Base-by-base conservation (phyloP, 2,888 invertebrate species). In the Portevinia maculata region DNA sequence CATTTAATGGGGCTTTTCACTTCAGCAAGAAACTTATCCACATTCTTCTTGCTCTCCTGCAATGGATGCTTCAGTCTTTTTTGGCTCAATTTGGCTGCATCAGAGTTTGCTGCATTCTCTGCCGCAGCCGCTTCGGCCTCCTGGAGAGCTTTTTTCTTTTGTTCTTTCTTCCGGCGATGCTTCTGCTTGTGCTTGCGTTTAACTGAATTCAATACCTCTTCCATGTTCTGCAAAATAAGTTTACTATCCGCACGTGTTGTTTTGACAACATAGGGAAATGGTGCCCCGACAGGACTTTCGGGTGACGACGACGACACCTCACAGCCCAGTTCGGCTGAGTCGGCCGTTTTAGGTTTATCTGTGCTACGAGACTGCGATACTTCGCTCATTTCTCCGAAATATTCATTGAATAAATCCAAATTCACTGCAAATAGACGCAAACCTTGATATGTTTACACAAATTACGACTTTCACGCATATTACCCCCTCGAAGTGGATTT, bases 101-200 rank as follows among this genome's bases (percentile, higher is more conserved):
- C 78, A 5, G 84, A 75, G 5, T 76, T 74, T 0, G 79, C 84
- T n/a, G 84, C 79, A 21, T 74, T 62, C 7, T 64, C 53, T 21
- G 84, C 84, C 0, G 85, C 84, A n/a, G 74, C 84, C 13, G 87
- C 87, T 37, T 84, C 85, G 21, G 87, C 87, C 46, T 87, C 84
- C 70, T 87, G 84, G 57, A 86, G 86, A 0, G 89, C 89, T 9
- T 88, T 84, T 32, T 89, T 87, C 57, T 88, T 90, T 32, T 89
- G 87, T 53, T 90, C 89, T 3, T 87, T 88, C 84, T 89, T 89
- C 6, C 89, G 85, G 70, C 87, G 87, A 76, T 90, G 90, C 52
- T 89, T 89, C 81, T 90, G 89, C 8, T 89, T 88, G 79, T 89
- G 89, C 75, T 90, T 90, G 53, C 89, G 89, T 74, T 90, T 90